A percentile compares a stretch with the other conserved stretches of the same genome.
phyloP scores from a whole-genome alignment of 2,797 vertebrate genomes.

The Etheostoma nigrum region DNA sequence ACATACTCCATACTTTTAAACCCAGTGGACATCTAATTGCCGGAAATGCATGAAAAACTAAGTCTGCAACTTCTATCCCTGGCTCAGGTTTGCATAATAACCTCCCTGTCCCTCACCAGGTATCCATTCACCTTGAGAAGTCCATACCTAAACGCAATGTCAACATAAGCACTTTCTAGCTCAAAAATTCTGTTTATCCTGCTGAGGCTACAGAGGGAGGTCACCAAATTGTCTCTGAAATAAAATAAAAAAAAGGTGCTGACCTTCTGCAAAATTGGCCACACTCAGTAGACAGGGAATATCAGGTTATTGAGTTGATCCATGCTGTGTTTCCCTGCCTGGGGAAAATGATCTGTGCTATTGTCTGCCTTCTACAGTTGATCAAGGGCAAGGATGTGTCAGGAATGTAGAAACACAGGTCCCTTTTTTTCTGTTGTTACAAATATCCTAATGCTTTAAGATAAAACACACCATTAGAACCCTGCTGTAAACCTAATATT shows the following conservation, averaged over 20 bases:
- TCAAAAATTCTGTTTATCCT: constrained; percentile 71
- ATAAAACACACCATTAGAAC: constrained; percentile 44
- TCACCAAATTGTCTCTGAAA: constrained; percentile 86
- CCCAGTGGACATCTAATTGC: constrained; percentile 62
- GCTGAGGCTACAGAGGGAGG: constrained; percentile 84
- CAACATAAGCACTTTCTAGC: constrained; percentile 71
- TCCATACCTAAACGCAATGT: constrained; percentile 77
- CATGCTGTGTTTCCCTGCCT: constrained; percentile 86
- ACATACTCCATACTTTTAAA: constrained; percentile 42
- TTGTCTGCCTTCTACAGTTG: constrained; percentile 80
- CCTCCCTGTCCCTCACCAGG: constrained; percentile 76
- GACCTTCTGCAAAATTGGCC: constrained; percentile 88
- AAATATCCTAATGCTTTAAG: constrained; percentile 52
- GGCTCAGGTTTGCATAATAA: constrained; percentile 83
- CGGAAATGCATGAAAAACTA: constrained; percentile 48
- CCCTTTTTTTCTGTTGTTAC: constrained; percentile 54
- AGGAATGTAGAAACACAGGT: constrained; percentile 71
- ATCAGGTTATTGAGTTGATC: constrained; percentile 89
- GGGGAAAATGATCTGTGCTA: constrained; percentile 83
- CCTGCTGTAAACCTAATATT: constrained; percentile 69
- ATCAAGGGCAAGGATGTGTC: constrained; percentile 84
- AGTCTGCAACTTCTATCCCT: constrained; percentile 37
- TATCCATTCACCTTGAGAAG: constrained; percentile 84
- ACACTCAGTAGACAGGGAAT: constrained; percentile 86
- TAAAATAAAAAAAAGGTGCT: constrained; percentile 73